Evolutionary conservation across 1,140 invertebrate genomes (phyloP).

Genomic region (Drosophila teissieri): DNA sequence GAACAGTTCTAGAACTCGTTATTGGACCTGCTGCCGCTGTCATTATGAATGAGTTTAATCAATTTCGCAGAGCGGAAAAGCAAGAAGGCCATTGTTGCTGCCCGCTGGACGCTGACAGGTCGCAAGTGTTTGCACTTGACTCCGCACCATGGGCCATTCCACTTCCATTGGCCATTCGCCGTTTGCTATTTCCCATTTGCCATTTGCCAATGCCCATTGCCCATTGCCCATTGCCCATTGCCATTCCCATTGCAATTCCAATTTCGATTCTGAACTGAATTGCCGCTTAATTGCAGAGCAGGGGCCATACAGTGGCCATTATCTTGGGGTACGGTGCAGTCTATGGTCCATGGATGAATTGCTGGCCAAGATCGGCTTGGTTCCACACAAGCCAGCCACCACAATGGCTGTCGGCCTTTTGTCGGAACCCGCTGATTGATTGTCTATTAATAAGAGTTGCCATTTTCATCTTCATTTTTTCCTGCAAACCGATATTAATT

Average conservation of each 20-base stretch:
- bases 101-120: slow-evolving; percentile 37
- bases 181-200: slow-evolving; percentile 6
- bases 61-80: slow-evolving; percentile 60
- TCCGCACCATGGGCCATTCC: slow-evolving; percentile 30
- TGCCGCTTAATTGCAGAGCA: slow-evolving; percentile 73
- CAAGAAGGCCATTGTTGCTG: slow-evolving; percentile 38
- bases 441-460: slow-evolving; percentile 61
- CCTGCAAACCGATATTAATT: slow-evolving; percentile 29
- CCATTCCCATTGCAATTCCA: slow-evolving; percentile 14
- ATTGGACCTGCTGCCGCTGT: slow-evolving; percentile 26
- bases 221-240: slow-evolving; percentile 7
- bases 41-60: slow-evolving; percentile 76
- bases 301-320: slow-evolving; percentile 47
- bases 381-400: no score
- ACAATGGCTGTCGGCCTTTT: slow-evolving; percentile 42
- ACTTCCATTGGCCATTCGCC: slow-evolving; percentile 16
- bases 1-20: slow-evolving; percentile 34
- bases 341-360: slow-evolving; percentile 12
- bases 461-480: slow-evolving; percentile 16
- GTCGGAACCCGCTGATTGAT: slow-evolving; percentile 56
- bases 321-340: slow-evolving; percentile 18
- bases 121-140: slow-evolving; percentile 71
- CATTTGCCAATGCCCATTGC: slow-evolving; percentile 6
- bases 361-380: slow-evolving; percentile 19
- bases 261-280: slow-evolving; percentile 56